Evolutionary conservation across 2,888 invertebrate genomes (phyloP).

Genomic region (Acrobasis consociella): DNA sequence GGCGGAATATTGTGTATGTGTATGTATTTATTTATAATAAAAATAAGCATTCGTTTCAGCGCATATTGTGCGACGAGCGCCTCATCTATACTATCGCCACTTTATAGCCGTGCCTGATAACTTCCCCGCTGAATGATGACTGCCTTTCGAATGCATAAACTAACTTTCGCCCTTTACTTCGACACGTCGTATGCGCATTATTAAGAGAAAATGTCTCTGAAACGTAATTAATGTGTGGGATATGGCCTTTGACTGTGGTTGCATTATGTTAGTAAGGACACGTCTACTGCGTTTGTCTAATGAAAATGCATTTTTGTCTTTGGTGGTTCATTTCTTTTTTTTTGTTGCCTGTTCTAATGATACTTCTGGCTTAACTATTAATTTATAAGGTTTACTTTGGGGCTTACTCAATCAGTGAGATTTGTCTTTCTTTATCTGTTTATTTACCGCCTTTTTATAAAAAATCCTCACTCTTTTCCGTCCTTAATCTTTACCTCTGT

Average conservation of each 20-base stretch:
- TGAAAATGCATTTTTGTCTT: no score
- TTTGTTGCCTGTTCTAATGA: no score
- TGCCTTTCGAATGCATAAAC: slow-evolving; percentile 25
- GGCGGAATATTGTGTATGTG: no score
- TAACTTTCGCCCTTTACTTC: slow-evolving; percentile 29
- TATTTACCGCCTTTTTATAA: no score
- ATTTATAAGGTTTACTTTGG: no score
- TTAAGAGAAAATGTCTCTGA: slow-evolving; percentile 19
- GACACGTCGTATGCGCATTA: slow-evolving; percentile 14
- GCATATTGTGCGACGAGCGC: background rate
- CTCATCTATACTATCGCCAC: slow-evolving; percentile 12
- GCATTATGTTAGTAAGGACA: background rate
- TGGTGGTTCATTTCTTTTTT: no score
- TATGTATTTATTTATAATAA: no score
- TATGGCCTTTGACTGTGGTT: slow-evolving; percentile 33
- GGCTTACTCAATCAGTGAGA: no score
- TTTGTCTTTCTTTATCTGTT: no score
- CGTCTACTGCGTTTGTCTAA: background rate
- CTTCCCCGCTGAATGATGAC: slow-evolving; percentile 24
- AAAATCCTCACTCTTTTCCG: no score
- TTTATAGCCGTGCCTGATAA: slow-evolving; percentile 13
- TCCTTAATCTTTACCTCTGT: background rate
- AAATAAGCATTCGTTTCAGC: background rate
- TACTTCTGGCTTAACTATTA: no score
- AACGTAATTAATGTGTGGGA: slow-evolving; percentile 32